Evolutionary conservation across 2,113 vertebrate species (phyloP).

Genomic region (Thoracochromis brauschi): DNA sequence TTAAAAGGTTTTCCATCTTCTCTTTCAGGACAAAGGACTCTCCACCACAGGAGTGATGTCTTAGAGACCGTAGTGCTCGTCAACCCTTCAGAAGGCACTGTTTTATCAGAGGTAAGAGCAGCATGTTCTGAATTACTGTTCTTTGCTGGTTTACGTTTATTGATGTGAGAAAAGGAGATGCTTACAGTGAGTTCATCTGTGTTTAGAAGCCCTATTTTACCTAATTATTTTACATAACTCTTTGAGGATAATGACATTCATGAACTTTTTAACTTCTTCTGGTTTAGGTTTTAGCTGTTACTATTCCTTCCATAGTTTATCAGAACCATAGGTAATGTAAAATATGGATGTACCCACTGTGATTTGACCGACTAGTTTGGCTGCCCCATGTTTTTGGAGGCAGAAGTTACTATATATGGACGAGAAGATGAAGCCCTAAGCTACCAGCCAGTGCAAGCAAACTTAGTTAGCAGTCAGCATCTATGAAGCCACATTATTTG

Average conservation of each 20-base stretch:
- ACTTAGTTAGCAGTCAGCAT: background rate
- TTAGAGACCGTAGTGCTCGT: conserved; percentile 91
- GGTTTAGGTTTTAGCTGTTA: background rate
- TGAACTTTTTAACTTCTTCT: background rate
- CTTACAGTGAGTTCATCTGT: background rate
- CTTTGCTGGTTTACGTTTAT: background rate
- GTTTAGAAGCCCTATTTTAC: background rate
- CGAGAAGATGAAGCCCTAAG: background rate
- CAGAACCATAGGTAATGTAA: background rate
- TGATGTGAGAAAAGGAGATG: background rate
- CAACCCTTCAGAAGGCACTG: conserved; percentile 83
- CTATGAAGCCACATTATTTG: background rate
- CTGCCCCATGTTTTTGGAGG: background rate
- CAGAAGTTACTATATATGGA: background rate
- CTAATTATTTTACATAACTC: background rate
- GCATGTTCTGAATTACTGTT: background rate
- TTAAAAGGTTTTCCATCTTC: conserved; percentile 9
- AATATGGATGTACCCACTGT: background rate
- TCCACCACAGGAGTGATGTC: conserved; percentile 86
- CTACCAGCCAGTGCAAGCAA: background rate
- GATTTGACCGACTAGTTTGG: background rate
- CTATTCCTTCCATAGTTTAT: background rate
- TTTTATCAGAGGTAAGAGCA: conserved; percentile 80
- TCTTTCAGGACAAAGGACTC: conserved; percentile 87
- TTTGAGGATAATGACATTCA: background rate